phyloP scores from a whole-genome alignment of 1,140 invertebrate species.

The Trichoplusia ni region DNA sequence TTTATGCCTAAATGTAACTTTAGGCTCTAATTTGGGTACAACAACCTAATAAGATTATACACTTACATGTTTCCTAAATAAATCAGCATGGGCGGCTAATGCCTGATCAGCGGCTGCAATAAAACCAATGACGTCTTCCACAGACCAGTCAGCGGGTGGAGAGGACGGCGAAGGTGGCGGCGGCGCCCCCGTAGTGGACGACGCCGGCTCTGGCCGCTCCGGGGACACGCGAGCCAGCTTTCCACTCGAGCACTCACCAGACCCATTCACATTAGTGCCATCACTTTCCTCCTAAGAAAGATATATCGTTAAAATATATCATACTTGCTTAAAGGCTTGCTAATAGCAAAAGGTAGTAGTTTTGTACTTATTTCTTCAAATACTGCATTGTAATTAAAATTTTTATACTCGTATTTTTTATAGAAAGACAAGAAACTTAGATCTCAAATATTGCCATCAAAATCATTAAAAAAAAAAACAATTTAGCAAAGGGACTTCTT shows the following conservation, averaged over 20 bases:
- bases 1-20: too few relatives aligned
- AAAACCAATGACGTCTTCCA: constrained; percentile 96
- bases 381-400: too few relatives aligned
- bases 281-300: constrained; percentile 38
- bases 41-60: constrained; percentile 31
- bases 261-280: constrained; percentile 24
- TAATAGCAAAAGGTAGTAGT: too few relatives aligned
- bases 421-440: too few relatives aligned
- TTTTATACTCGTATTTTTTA: too few relatives aligned
- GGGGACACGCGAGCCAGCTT: constrained; percentile 65
- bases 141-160: constrained; percentile 93
- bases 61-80: constrained; percentile 97
- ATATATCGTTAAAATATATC: not conserved
- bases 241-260: constrained; percentile 35
- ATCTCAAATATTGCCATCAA: too few relatives aligned
- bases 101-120: constrained; percentile 92
- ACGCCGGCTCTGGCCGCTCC: constrained; percentile 68
- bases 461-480: too few relatives aligned
- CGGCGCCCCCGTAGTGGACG: constrained; percentile 74
- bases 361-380: too few relatives aligned
- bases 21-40: too few relatives aligned
- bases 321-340: too few relatives aligned
- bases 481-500: too few relatives aligned
- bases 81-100: constrained; percentile 92
- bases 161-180: constrained; percentile 73